Evolutionary conservation across 2,888 invertebrate species (phyloP).

Genomic region (Timema cristinae): DNA sequence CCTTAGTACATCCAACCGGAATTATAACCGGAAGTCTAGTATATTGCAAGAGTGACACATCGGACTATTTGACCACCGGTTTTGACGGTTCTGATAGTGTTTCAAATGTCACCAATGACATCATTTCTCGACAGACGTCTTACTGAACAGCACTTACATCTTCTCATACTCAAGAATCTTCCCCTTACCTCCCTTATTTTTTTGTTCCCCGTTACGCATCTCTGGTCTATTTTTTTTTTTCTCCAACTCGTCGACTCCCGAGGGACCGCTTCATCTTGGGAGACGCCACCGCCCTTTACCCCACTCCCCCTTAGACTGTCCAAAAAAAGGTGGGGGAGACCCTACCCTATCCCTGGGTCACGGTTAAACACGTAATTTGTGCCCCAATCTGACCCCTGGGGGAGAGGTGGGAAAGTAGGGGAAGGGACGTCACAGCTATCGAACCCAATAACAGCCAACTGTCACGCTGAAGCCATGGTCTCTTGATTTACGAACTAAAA

Average conservation of each 20-base stretch:
- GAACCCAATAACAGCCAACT: conserved; percentile 20
- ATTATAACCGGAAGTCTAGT: too few relatives aligned
- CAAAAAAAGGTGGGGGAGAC: not conserved
- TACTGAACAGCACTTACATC: too few relatives aligned
- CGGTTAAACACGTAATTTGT: conserved; percentile 49
- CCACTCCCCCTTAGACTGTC: too few relatives aligned
- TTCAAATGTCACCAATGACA: too few relatives aligned
- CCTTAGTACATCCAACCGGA: too few relatives aligned
- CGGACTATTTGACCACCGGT: too few relatives aligned
- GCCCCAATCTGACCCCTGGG: conserved; percentile 36
- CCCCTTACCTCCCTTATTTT: not conserved
- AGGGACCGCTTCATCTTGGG: conserved; percentile 47
- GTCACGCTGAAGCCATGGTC: not conserved
- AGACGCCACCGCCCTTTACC: conserved; percentile 4
- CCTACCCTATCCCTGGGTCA: conserved; percentile 22
- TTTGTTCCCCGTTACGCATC: not conserved
- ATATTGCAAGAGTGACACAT: too few relatives aligned
- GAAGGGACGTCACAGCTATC: conserved; percentile 23
- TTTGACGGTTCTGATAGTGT: too few relatives aligned
- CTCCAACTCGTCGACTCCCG: conserved; percentile 36
- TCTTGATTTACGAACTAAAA: conserved; percentile 13
- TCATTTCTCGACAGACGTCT: too few relatives aligned
- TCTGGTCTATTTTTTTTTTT: conserved; percentile 4
- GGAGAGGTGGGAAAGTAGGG: not conserved
- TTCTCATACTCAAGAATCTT: too few relatives aligned